phyloP scores from a whole-genome alignment of 2,113 vertebrate genomes.

The Acrocephalus kingi region DNA sequence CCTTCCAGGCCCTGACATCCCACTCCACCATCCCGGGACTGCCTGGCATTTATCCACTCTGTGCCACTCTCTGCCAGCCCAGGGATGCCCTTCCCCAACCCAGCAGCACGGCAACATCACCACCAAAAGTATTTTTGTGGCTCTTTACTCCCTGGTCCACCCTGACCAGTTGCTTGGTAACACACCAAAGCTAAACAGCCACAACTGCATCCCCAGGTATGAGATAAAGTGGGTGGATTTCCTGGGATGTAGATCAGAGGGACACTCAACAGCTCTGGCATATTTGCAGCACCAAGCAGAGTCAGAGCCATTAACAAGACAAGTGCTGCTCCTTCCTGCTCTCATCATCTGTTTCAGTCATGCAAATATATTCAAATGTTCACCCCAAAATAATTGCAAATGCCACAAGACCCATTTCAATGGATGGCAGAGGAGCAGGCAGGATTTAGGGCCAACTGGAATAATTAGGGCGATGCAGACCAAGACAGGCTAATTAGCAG shows the following conservation, averaged over 20 bases:
- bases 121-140: neutral
- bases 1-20: neutral
- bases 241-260: neutral
- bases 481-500: conserved; percentile 20
- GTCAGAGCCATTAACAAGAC: neutral
- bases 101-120: neutral
- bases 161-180: neutral
- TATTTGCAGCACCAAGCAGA: neutral
- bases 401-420: neutral
- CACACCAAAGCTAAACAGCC: neutral
- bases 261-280: neutral
- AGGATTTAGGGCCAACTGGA: neutral
- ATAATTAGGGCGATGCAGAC: neutral
- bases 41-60: neutral
- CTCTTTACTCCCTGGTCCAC: neutral
- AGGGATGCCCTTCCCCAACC: neutral
- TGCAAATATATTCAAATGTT: conserved; percentile 6
- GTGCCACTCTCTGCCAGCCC: neutral
- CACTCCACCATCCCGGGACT: neutral
- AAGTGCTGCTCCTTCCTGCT: neutral
- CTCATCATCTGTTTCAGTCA: neutral
- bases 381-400: neutral
- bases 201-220: neutral
- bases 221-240: neutral
- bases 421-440: neutral